Conservation (phyloP, 2,797 vertebrate genomes). For the Mallotus villosus region DNA sequence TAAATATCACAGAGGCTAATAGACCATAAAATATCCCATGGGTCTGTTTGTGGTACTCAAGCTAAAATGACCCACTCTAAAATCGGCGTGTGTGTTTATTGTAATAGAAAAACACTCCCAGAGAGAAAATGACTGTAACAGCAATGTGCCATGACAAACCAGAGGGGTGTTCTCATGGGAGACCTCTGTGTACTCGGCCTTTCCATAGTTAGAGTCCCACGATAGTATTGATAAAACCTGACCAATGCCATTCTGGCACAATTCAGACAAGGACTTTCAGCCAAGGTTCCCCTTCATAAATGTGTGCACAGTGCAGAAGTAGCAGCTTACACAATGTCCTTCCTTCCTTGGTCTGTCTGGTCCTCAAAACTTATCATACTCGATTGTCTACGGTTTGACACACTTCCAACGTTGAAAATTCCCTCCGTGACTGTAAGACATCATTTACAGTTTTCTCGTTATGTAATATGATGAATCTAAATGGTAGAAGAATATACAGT, state of each 20-base stretch:
- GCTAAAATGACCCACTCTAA: constrained; percentile 20
- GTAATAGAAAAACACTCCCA: constrained; percentile 29
- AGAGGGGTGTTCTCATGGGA: constrained; percentile 31
- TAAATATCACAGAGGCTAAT: constrained; percentile 16
- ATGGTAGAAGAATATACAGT: constrained; percentile 24
- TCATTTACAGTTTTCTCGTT: constrained; percentile 21
- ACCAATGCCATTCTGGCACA: constrained; percentile 22
- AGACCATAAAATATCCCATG: constrained; percentile 2
- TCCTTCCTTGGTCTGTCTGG: constrained; percentile 21
- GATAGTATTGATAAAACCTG: constrained; percentile 43
- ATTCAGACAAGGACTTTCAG: constrained; percentile 41
- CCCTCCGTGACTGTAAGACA: constrained; percentile 9
- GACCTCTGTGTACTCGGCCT: not conserved
- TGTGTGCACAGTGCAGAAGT: constrained; percentile 23
- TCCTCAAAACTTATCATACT: constrained; percentile 26
- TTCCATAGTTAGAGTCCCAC: constrained; percentile 33
- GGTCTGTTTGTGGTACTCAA: constrained; percentile 9
- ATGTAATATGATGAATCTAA: constrained; percentile 23
- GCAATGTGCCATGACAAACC: constrained; percentile 46
- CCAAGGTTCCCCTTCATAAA: constrained; percentile 26
- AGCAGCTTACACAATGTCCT: not conserved
- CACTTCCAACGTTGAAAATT: constrained; percentile 28
- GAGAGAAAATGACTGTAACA: constrained; percentile 23
- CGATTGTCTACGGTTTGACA: constrained; percentile 24
- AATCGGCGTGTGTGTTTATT: constrained; percentile 32